Conservation (phyloP, 2,888 invertebrate genomes). For the Odontocerum albicorne region DNA sequence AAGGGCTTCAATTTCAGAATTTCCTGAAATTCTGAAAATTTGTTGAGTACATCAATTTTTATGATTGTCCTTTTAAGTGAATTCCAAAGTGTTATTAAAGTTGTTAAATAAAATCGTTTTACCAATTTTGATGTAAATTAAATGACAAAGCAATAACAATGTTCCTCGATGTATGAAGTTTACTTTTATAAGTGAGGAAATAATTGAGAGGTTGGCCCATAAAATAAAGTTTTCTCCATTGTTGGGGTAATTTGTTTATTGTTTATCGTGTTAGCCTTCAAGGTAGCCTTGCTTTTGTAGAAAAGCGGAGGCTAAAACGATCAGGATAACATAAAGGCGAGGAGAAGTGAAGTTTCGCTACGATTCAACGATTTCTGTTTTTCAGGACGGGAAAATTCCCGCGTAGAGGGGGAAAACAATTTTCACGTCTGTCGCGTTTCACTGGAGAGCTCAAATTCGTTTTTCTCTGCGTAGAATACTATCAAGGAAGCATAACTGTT, state of each 20-base stretch:
- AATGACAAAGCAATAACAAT: no score
- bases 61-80: no score
- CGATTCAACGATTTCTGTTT: neutral
- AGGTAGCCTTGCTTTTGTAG: no score
- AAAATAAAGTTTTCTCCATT: no score
- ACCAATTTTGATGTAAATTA: no score
- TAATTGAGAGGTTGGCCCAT: no score
- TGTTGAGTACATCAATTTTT: neutral
- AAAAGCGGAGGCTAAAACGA: conserved; percentile 21
- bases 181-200: no score
- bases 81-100: no score
- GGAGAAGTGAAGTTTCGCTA: neutral
- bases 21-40: conserved; percentile 31
- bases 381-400: conserved; percentile 3
- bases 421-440: conserved; percentile 26
- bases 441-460: conserved; percentile 36
- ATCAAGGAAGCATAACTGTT: conserved; percentile 28
- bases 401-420: conserved; percentile 16
- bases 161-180: no score
- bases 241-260: no score
- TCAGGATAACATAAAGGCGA: conserved; percentile 19
- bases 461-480: conserved; percentile 34
- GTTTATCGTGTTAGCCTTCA: no score
- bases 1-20: conserved; percentile 47
- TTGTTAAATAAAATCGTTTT: no score